Percentiles rank a stretch among this genome's conserved stretches.
Evolutionary conservation across 2,888 invertebrate species (phyloP).

Genomic region (Gastrophysa polygoni): DNA sequence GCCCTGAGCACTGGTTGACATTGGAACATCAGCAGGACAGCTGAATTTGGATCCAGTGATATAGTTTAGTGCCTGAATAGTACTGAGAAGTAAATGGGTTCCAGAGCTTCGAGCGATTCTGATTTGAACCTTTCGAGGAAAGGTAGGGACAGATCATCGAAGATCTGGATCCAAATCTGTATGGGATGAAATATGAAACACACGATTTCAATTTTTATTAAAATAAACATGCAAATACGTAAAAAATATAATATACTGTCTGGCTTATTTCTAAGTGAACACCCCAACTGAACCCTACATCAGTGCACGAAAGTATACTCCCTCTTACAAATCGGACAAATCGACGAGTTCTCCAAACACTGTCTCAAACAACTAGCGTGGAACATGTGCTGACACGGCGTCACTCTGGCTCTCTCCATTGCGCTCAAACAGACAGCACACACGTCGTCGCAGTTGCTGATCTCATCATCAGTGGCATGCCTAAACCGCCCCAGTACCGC

Average conservation of each 20-base stretch:
- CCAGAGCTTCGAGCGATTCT: slow-evolving; percentile 73
- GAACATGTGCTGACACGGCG: slow-evolving; percentile 81
- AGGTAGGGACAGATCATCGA: slow-evolving; percentile 69
- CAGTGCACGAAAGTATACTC: slow-evolving; percentile 60
- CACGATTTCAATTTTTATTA: background rate
- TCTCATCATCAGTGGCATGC: slow-evolving; percentile 69
- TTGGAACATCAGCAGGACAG: slow-evolving; percentile 62
- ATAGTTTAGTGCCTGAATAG: slow-evolving; percentile 67
- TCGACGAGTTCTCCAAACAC: slow-evolving; percentile 72
- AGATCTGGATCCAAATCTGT: too few relatives aligned
- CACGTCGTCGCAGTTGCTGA: slow-evolving; percentile 74
- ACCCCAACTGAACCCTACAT: background rate
- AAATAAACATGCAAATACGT: slow-evolving; percentile 19
- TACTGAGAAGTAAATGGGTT: slow-evolving; percentile 71
- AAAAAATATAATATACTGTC: slow-evolving; percentile 21
- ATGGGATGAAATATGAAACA: background rate
- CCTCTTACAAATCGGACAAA: slow-evolving; percentile 78
- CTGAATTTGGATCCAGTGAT: slow-evolving; percentile 63
- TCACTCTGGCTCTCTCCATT: slow-evolving; percentile 75
- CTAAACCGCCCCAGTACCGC: slow-evolving; percentile 68
- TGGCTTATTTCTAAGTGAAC: slow-evolving; percentile 11
- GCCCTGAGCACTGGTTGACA: slow-evolving; percentile 66
- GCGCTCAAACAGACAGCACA: slow-evolving; percentile 77
- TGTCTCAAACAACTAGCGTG: slow-evolving; percentile 77
- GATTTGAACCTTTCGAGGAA: slow-evolving; percentile 65